Conservation (phyloP, 2,113 vertebrate genomes). For the Zosterops japonicus region DNA sequence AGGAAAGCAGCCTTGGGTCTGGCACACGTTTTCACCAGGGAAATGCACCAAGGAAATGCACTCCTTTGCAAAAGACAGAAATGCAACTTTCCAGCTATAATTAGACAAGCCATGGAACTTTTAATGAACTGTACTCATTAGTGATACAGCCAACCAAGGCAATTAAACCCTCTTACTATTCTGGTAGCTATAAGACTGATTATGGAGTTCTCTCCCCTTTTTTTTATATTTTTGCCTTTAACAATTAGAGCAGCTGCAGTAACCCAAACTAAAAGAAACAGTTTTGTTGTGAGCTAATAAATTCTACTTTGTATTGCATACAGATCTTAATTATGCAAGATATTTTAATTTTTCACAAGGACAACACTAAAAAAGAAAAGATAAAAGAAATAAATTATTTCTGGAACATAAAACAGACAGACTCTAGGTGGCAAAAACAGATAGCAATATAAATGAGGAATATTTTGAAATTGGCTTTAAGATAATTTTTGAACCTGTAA, state of each 20-base stretch:
- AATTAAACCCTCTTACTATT: constrained; percentile 24
- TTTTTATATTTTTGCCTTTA: neutral
- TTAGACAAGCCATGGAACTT: neutral
- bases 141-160: neutral
- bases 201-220: neutral
- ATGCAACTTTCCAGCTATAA: neutral
- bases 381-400: constrained; percentile 7
- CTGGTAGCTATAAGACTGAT: neutral
- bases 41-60: neutral
- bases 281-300: neutral
- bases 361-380: neutral
- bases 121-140: constrained; percentile 20
- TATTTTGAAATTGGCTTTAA: neutral
- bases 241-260: constrained; percentile 39
- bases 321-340: constrained; percentile 18
- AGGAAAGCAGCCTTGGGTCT: neutral
- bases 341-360: constrained; percentile 25
- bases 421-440: neutral
- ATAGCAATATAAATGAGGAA: neutral
- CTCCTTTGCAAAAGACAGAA: neutral
- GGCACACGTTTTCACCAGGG: neutral
- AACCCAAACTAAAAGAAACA: neutral
- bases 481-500: neutral
- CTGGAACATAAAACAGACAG: neutral
- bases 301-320: neutral